A percentile compares a stretch with the other conserved stretches of the same genome.
These are phyloP conservation scores for Lasioglossum morio DNA, from an alignment of 2,888 invertebrate genomes.

Conservation along the genomic window DNA sequence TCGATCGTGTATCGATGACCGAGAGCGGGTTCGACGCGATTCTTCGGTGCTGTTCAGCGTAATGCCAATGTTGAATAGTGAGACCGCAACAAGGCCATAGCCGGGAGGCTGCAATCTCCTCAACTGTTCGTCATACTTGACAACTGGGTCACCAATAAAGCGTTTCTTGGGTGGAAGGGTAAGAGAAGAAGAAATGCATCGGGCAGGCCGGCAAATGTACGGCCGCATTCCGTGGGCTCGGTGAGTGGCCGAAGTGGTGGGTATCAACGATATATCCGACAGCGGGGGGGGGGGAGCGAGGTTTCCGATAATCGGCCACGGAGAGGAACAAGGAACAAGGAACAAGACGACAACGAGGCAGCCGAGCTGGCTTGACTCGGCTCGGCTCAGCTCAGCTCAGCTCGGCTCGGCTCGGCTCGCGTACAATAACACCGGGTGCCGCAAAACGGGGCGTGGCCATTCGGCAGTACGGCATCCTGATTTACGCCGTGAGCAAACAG, in stretches of 20 bases:
- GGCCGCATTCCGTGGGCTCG: neutral
- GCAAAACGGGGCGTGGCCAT: conserved; percentile 75
- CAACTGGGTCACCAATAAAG: conserved; percentile 16
- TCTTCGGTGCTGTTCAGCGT: neutral
- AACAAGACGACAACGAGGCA: conserved; percentile 1
- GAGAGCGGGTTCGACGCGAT: neutral
- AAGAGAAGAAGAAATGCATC: neutral
- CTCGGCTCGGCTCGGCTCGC: neutral
- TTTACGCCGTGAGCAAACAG: conserved; percentile 80
- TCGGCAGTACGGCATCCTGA: conserved; percentile 77
- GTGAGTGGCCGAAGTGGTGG: conserved; percentile 2
- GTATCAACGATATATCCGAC: conserved; percentile 19
- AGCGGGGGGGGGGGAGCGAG: neutral
- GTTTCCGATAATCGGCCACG: conserved; percentile 33
- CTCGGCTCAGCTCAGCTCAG: neutral
- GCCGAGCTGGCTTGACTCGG: neutral
- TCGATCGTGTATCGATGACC: neutral
- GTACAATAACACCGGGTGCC: conserved; percentile 46
- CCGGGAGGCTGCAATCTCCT: neutral
- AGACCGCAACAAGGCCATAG: neutral
- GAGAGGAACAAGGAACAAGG: neutral
- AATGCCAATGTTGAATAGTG: neutral
- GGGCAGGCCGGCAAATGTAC: neutral
- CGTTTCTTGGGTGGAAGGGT: neutral
- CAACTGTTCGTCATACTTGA: conserved; percentile 10